phyloP scores from a whole-genome alignment of 1,140 invertebrate genomes.

The Phymorhynchus buccinoides region DNA sequence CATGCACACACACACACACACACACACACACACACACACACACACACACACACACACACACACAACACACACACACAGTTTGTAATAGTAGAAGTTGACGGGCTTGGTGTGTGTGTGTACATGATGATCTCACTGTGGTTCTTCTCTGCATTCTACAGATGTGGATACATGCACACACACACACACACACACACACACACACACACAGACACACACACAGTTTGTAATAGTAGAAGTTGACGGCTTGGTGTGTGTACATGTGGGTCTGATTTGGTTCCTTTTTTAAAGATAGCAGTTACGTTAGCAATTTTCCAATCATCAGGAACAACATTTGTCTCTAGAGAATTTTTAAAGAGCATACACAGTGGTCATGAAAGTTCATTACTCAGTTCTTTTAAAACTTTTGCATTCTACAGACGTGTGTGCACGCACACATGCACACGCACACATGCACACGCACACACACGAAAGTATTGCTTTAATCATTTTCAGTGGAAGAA shows the following conservation, averaged over 20 bases:
- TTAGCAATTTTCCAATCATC: too few species aligned
- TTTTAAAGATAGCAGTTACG: too few species aligned
- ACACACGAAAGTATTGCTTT: too few species aligned
- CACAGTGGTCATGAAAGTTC: too few species aligned
- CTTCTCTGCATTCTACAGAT: constrained; percentile 48
- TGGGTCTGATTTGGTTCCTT: too few species aligned
- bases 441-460: constrained; percentile 28
- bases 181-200: constrained; percentile 57
- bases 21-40: constrained; percentile 36
- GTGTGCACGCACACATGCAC: constrained; percentile 39
- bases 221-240: too few species aligned
- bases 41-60: constrained; percentile 27
- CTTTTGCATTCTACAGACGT: too few species aligned
- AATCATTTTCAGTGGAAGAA: too few species aligned
- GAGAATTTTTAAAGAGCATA: too few species aligned
- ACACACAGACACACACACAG: constrained; percentile 40
- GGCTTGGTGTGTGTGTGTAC: constrained; percentile 65
- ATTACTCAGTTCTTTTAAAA: too few species aligned
- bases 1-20: constrained; percentile 24
- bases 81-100: constrained; percentile 50
- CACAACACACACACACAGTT: constrained; percentile 63
- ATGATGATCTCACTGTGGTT: constrained; percentile 67
- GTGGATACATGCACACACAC: constrained; percentile 9
- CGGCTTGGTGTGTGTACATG: too few species aligned
- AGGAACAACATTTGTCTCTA: too few species aligned